Percentiles rank a stretch among this genome's conserved stretches.
phyloP scores from a whole-genome alignment of 2,888 invertebrate species.

The Pterobdella sp. region DNA sequence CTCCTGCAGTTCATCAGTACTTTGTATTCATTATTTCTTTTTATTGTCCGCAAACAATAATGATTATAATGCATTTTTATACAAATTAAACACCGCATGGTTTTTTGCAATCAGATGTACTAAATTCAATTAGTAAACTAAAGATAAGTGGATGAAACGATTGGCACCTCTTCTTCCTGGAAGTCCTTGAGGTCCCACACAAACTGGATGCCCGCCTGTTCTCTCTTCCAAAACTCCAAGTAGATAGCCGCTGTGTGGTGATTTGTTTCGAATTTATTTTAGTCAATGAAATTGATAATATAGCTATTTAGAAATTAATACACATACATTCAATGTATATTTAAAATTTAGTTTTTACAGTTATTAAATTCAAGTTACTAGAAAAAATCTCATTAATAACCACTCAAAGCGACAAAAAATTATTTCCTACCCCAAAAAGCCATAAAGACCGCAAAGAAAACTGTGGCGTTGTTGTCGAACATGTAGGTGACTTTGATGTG shows the following conservation, averaged over 20 bases:
- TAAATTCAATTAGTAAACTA: neutral
- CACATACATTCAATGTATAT: neutral
- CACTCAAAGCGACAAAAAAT: too few species aligned
- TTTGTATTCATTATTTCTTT: neutral
- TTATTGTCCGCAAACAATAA: neutral
- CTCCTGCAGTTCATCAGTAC: slow-evolving; percentile 56
- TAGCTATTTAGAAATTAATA: neutral
- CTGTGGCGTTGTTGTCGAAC: slow-evolving; percentile 50
- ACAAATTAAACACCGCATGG: neutral
- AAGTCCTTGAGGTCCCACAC: slow-evolving; percentile 50
- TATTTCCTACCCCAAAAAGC: slow-evolving; percentile 53
- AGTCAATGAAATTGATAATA: neutral
- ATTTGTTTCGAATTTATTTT: neutral
- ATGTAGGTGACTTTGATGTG: slow-evolving; percentile 45
- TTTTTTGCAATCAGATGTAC: neutral
- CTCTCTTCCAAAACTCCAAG: slow-evolving; percentile 51
- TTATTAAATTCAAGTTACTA: too few species aligned
- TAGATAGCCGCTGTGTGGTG: slow-evolving; percentile 46
- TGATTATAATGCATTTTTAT: neutral
- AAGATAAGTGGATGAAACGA: too few species aligned
- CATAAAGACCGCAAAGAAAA: slow-evolving; percentile 51
- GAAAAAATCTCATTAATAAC: too few species aligned
- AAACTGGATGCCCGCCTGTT: slow-evolving; percentile 47
- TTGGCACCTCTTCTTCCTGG: slow-evolving; percentile 48
- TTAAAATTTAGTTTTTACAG: too few species aligned